Evolutionary conservation across 2,113 vertebrate species (phyloP).

Genomic region (Eurystomus gularis): DNA sequence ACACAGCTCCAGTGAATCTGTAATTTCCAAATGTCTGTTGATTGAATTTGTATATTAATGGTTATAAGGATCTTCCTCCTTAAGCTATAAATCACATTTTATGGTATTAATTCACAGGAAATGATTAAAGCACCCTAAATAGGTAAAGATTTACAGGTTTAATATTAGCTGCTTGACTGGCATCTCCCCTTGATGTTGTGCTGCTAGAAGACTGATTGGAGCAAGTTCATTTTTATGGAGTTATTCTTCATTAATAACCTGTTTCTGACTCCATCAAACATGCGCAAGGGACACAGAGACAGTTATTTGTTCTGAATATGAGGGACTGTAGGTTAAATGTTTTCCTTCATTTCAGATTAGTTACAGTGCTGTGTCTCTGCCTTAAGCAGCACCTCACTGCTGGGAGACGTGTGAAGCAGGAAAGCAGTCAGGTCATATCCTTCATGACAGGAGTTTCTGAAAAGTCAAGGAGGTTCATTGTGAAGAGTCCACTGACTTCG

Average conservation of each 20-base stretch:
- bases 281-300: background rate
- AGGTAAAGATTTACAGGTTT: slow-evolving; percentile 56
- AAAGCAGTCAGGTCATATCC: background rate
- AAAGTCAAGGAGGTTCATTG: background rate
- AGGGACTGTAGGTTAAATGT: background rate
- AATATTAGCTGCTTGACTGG: slow-evolving; percentile 61
- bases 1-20: background rate
- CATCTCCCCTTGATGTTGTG: slow-evolving; percentile 6
- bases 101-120: slow-evolving; percentile 58
- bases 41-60: slow-evolving; percentile 62
- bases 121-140: slow-evolving; percentile 54
- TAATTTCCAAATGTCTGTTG: slow-evolving; percentile 58
- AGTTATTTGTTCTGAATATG: slow-evolving; percentile 15
- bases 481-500: background rate
- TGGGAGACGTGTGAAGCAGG: background rate
- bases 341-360: slow-evolving; percentile 28
- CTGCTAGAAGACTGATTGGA: slow-evolving; percentile 33
- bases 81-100: slow-evolving; percentile 48
- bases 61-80: slow-evolving; percentile 56
- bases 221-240: slow-evolving; percentile 18
- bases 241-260: slow-evolving; percentile 50
- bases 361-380: background rate
- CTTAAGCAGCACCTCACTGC: background rate
- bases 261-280: slow-evolving; percentile 7
- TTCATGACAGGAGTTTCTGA: background rate